Evolutionary conservation across 2,797 vertebrate genomes (phyloP).

Genomic region (Mus minutoides): DNA sequence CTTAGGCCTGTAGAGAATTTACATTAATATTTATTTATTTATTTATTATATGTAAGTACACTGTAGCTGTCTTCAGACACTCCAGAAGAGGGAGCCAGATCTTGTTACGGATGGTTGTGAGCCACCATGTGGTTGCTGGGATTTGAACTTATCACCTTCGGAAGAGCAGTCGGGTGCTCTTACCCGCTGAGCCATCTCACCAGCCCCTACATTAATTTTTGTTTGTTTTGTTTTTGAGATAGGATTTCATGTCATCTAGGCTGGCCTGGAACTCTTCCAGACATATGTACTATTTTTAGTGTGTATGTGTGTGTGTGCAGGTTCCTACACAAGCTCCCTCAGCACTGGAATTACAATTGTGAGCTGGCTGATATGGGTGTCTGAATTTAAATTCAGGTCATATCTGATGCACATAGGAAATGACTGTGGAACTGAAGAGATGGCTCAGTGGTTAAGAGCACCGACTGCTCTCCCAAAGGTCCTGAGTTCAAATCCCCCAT

Average conservation of each 20-base stretch:
- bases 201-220: neutral
- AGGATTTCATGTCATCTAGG: neutral
- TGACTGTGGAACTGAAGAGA: no score
- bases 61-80: no score
- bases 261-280: neutral
- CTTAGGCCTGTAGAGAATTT: neutral
- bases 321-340: neutral
- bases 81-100: no score
- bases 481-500: no score
- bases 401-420: neutral
- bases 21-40: neutral
- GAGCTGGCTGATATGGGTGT: neutral
- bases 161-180: no score
- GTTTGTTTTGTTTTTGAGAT: neutral
- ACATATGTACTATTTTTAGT: neutral
- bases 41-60: no score
- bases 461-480: no score
- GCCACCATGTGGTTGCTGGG: no score
- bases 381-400: neutral
- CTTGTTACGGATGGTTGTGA: no score
- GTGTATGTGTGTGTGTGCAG: neutral
- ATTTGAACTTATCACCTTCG: no score
- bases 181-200: no score
- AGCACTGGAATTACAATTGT: neutral
- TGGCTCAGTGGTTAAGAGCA: no score